phyloP scores from a whole-genome alignment of 2,797 vertebrate species.

The Spondyliosoma cantharus region DNA sequence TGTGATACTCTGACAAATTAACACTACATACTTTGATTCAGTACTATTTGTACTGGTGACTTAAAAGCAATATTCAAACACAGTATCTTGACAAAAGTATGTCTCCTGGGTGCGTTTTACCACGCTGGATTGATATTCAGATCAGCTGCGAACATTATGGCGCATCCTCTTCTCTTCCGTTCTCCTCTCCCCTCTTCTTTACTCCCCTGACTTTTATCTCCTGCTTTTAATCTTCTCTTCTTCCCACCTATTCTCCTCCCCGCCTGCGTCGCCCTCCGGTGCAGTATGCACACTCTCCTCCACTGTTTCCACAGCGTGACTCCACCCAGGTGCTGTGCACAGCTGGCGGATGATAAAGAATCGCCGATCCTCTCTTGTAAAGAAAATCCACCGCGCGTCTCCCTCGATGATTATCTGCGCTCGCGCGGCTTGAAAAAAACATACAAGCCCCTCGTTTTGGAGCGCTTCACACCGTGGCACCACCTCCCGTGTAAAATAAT shows the following conservation, averaged over 20 bases:
- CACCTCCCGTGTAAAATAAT: slow-evolving; percentile 42
- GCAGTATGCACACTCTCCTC: slow-evolving; percentile 23
- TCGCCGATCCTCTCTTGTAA: slow-evolving; percentile 49
- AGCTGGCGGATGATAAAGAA: slow-evolving; percentile 69
- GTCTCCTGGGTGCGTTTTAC: not conserved
- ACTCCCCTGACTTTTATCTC: not conserved
- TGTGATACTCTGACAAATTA: not conserved
- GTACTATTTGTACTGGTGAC: no score
- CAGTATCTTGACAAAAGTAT: no score
- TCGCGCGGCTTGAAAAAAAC: slow-evolving; percentile 51
- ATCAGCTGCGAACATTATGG: slow-evolving; percentile 2
- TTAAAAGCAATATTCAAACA: no score
- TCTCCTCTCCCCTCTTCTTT: not conserved
- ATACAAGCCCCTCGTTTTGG: slow-evolving; percentile 60
- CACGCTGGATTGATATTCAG: not conserved
- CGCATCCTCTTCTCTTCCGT: not conserved
- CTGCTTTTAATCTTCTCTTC: not conserved
- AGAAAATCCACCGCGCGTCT: slow-evolving; percentile 60
- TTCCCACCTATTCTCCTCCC: not conserved
- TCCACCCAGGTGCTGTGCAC: slow-evolving; percentile 71
- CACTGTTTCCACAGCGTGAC: slow-evolving; percentile 48
- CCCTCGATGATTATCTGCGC: slow-evolving; percentile 55
- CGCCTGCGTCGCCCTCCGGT: slow-evolving; percentile 3
- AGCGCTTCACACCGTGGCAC: slow-evolving; percentile 43
- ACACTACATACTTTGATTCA: no score